Conservation (phyloP, 2,797 vertebrate genomes). For the Mastacembelus armatus region DNA sequence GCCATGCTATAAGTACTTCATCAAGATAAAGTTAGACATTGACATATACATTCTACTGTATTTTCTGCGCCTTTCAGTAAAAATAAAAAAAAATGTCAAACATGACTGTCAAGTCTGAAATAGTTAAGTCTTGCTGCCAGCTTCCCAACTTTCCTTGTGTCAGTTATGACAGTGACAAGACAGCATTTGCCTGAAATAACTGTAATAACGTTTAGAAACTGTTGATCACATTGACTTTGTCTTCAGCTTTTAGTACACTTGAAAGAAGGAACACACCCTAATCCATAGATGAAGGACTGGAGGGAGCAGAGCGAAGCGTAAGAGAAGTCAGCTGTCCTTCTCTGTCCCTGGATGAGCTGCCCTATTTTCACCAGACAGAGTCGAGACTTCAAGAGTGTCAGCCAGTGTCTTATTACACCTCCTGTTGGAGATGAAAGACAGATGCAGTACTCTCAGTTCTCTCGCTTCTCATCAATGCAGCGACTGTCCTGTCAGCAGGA, state of each 20-base stretch:
- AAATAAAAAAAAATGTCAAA: no score
- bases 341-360: conserved; percentile 24
- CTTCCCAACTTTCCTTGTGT: background rate
- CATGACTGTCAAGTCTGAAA: no score
- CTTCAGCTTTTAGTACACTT: conserved; percentile 9
- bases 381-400: conserved; percentile 29
- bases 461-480: conserved; percentile 46
- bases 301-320: conserved; percentile 9
- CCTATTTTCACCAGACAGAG: conserved; percentile 23
- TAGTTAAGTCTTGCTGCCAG: background rate
- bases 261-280: conserved; percentile 2
- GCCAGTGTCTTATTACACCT: conserved; percentile 43
- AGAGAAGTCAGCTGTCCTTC: conserved; percentile 35
- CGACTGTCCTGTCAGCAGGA: conserved; percentile 43
- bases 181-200: conserved; percentile 7
- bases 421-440: conserved; percentile 26
- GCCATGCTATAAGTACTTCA: background rate
- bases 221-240: conserved; percentile 29
- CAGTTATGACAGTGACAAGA: no score
- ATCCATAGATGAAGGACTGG: conserved; percentile 14
- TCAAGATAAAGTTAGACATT: background rate
- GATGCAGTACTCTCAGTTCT: conserved; percentile 41
- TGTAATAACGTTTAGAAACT: background rate
- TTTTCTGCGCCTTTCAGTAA: background rate
- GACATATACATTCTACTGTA: background rate